Conservation (phyloP, 2,113 vertebrate genomes). For the Pedetes capensis region DNA sequence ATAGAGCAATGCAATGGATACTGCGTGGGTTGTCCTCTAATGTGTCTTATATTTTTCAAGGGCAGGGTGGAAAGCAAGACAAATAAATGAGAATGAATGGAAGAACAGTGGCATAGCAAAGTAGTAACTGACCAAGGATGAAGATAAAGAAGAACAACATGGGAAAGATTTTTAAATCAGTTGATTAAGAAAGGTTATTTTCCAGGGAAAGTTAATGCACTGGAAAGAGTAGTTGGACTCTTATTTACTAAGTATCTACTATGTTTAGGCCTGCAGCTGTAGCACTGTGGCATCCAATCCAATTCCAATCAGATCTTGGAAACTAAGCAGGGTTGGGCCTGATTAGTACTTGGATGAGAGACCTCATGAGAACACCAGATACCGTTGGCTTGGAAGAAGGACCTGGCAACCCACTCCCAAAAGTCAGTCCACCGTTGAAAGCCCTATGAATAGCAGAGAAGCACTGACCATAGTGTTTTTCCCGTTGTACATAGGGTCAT, state of each 20-base stretch:
- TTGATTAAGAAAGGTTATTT: constrained; percentile 15
- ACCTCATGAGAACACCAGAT: too few species aligned
- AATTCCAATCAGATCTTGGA: too few species aligned
- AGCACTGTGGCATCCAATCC: too few species aligned
- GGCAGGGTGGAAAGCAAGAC: background rate
- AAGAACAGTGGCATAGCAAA: background rate
- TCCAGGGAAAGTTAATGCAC: background rate
- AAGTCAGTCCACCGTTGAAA: too few species aligned
- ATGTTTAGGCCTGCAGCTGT: too few species aligned
- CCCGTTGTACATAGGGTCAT: too few species aligned
- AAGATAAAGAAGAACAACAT: background rate
- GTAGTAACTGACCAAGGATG: background rate
- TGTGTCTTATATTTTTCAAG: background rate
- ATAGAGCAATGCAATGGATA: background rate
- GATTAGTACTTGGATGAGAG: too few species aligned
- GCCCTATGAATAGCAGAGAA: too few species aligned
- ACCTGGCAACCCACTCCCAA: too few species aligned
- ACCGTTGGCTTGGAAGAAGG: too few species aligned
- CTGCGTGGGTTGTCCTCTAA: background rate
- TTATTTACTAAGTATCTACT: constrained; percentile 5
- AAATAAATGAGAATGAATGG: background rate
- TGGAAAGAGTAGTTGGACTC: background rate
- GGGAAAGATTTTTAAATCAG: background rate
- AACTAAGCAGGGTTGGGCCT: too few species aligned
- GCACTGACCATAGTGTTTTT: too few species aligned